phyloP scores from a whole-genome alignment of 1,140 invertebrate genomes.

The Drosophila novamexicana region DNA sequence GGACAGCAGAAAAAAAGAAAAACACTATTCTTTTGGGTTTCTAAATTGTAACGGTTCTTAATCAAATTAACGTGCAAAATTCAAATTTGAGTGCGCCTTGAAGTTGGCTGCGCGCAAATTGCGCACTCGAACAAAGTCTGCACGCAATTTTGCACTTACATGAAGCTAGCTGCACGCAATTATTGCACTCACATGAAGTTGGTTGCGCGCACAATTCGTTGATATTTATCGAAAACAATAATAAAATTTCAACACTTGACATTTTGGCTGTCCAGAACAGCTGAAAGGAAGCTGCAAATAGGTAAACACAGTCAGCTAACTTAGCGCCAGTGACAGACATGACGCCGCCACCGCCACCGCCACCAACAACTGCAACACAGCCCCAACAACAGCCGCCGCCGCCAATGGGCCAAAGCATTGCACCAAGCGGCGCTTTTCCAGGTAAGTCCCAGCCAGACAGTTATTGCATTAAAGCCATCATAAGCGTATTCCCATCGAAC shows the following conservation, averaged over 20 bases:
- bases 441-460: conserved; percentile 23
- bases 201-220: conserved; percentile 3
- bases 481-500: not conserved
- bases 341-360: conserved; percentile 34
- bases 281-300: not conserved
- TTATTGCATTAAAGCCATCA: not conserved
- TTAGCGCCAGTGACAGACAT: conserved; percentile 26
- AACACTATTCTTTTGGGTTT: too few relatives aligned
- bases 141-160: not conserved
- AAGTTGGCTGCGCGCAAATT: conserved; percentile 15
- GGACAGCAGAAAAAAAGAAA: too few relatives aligned
- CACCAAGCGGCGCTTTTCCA: conserved; percentile 62
- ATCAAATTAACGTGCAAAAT: conserved; percentile 36
- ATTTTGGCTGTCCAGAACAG: conserved; percentile 3
- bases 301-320: not conserved
- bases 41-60: conserved; percentile 10
- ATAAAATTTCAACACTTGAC: not conserved
- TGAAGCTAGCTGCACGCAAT: conserved; percentile 1
- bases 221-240: conserved; percentile 8
- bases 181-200: not conserved
- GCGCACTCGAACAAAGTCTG: conserved; percentile 10
- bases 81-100: conserved; percentile 12
- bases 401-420: conserved; percentile 57
- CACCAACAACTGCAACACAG: conserved; percentile 3
- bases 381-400: conserved; percentile 46